phyloP scores from a whole-genome alignment of 2,797 vertebrate genomes.

The Hydrophis major region DNA sequence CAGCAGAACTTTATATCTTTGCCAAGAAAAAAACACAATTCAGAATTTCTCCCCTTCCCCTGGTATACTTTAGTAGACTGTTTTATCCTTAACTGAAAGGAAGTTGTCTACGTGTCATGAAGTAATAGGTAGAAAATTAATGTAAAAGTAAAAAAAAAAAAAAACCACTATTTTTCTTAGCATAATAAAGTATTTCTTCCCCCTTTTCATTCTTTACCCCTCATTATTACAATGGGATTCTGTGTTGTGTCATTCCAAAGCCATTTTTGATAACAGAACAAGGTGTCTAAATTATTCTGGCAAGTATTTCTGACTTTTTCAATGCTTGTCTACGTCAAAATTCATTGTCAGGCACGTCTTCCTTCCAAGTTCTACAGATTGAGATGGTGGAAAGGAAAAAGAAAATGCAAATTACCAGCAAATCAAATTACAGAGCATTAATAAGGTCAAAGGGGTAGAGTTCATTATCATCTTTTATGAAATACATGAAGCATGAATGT shows the following conservation, averaged over 20 bases:
- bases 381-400: slow-evolving; percentile 32
- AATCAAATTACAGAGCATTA: slow-evolving; percentile 54
- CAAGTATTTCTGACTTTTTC: slow-evolving; percentile 49
- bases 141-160: background rate
- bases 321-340: slow-evolving; percentile 34
- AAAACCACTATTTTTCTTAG: background rate
- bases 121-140: background rate
- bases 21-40: background rate
- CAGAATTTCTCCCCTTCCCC: background rate
- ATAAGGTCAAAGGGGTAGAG: slow-evolving; percentile 56
- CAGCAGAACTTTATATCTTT: background rate
- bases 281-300: slow-evolving; percentile 39
- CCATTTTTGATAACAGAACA: slow-evolving; percentile 22
- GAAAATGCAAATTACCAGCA: slow-evolving; percentile 35
- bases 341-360: slow-evolving; percentile 37
- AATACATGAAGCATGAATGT: slow-evolving; percentile 43
- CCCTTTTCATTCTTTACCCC: background rate
- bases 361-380: slow-evolving; percentile 37
- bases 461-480: slow-evolving; percentile 54
- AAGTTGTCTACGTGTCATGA: background rate
- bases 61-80: background rate
- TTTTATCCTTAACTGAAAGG: background rate
- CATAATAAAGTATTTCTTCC: background rate
- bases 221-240: slow-evolving; percentile 23
- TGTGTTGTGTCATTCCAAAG: slow-evolving; percentile 11